A percentile compares a stretch with the other conserved stretches of the same genome.
Conservation (phyloP, 2,888 invertebrate genomes). For the Trissolcus japonicus region DNA sequence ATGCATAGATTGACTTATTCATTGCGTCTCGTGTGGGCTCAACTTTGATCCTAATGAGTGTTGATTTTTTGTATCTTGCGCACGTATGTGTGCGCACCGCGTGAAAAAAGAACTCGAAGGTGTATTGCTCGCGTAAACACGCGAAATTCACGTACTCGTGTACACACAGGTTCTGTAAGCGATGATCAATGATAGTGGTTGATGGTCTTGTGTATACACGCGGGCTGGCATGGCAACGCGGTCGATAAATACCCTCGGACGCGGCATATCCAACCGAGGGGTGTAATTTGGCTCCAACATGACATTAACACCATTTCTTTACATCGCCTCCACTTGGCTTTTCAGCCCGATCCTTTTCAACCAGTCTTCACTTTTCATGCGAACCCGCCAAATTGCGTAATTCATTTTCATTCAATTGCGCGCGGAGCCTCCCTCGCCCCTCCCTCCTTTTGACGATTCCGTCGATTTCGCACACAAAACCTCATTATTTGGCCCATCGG, state of each 20-base stretch:
- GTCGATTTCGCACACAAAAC: not conserved
- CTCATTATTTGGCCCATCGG: not conserved
- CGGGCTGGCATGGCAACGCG: slow-evolving; percentile 75
- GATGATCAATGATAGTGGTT: slow-evolving; percentile 59
- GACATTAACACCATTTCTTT: slow-evolving; percentile 64
- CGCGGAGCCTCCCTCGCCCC: too few species aligned
- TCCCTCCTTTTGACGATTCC: too few species aligned
- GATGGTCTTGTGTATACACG: slow-evolving; percentile 70
- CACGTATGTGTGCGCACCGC: not conserved
- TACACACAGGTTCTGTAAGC: slow-evolving; percentile 53
- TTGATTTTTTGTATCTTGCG: slow-evolving; percentile 31
- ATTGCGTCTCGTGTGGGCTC: slow-evolving; percentile 21
- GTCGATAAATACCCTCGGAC: slow-evolving; percentile 61
- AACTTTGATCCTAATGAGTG: slow-evolving; percentile 37
- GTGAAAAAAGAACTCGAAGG: slow-evolving; percentile 19
- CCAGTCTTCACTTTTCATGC: slow-evolving; percentile 4
- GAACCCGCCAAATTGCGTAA: slow-evolving; percentile 10
- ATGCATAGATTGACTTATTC: slow-evolving; percentile 42
- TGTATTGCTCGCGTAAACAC: slow-evolving; percentile 56
- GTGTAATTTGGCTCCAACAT: slow-evolving; percentile 64
- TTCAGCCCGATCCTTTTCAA: slow-evolving; percentile 4
- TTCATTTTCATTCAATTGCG: too few species aligned
- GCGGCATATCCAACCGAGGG: slow-evolving; percentile 56
- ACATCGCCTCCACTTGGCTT: slow-evolving; percentile 37
- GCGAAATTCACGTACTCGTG: slow-evolving; percentile 54